phyloP scores from a whole-genome alignment of 2,888 invertebrate species.

The Drosophila ezoana region DNA sequence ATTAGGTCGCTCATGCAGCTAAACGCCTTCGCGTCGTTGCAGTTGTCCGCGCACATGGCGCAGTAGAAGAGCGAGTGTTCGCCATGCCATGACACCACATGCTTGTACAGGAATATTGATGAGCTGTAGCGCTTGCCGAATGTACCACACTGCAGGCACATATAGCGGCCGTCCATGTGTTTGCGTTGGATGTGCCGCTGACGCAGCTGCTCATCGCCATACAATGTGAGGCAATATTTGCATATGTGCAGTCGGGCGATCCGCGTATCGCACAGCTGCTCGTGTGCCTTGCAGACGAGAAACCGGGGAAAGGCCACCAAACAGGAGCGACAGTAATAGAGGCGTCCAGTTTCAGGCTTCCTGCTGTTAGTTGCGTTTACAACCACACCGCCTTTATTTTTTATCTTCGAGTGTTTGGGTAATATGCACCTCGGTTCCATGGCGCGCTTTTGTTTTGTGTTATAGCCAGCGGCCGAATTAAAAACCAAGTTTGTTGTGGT shows the following conservation, averaged over 20 bases:
- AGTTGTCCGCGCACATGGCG: slow-evolving; percentile 60
- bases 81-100: slow-evolving; percentile 67
- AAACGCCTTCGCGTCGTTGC: slow-evolving; percentile 57
- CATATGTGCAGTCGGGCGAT: slow-evolving; percentile 52
- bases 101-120: slow-evolving; percentile 57
- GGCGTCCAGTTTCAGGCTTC: slow-evolving; percentile 19
- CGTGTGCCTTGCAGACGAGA: slow-evolving; percentile 52
- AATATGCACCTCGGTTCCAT: slow-evolving; percentile 35
- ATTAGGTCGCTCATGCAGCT: slow-evolving; percentile 43
- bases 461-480: neutral
- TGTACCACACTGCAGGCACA: slow-evolving; percentile 63
- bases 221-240: slow-evolving; percentile 61
- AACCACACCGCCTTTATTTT: neutral
- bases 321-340: slow-evolving; percentile 54
- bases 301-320: slow-evolving; percentile 48
- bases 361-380: neutral
- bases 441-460: neutral
- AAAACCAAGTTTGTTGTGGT: neutral
- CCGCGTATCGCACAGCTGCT: slow-evolving; percentile 47
- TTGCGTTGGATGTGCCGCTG: slow-evolving; percentile 58
- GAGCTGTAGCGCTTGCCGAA: slow-evolving; percentile 62
- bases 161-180: slow-evolving; percentile 46
- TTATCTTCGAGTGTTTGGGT: slow-evolving; percentile 16
- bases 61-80: slow-evolving; percentile 66
- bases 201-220: slow-evolving; percentile 52